Percentiles rank a stretch among this genome's conserved stretches.
phyloP scores from a whole-genome alignment of 2,797 vertebrate genomes.

The Characodon lateralis region DNA sequence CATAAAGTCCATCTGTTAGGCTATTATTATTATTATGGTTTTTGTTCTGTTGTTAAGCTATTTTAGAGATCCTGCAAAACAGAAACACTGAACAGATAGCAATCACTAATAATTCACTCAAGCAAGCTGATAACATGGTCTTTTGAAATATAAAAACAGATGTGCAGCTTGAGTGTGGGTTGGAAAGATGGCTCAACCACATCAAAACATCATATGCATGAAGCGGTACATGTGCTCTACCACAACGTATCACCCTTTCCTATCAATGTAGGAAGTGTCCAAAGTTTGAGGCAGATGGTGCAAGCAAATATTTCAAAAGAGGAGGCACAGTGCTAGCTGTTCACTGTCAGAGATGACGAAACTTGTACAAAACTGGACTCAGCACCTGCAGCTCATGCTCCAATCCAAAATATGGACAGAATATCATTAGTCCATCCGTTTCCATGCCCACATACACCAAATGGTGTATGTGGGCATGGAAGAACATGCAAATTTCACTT shows the following conservation, averaged over 20 bases:
- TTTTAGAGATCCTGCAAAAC: background rate
- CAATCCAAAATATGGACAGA: no score
- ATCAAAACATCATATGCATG: background rate
- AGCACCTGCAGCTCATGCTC: background rate
- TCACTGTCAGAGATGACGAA: background rate
- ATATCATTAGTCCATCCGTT: no score
- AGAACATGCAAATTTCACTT: background rate
- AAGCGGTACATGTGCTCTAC: background rate
- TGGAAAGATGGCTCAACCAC: background rate
- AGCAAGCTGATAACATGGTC: background rate
- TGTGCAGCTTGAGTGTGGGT: background rate
- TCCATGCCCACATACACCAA: no score
- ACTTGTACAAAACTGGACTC: background rate
- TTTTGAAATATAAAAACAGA: background rate
- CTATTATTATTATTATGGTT: background rate
- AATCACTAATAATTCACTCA: background rate
- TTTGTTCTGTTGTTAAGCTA: background rate
- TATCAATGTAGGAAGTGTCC: background rate
- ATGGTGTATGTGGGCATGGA: background rate
- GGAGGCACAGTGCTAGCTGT: background rate
- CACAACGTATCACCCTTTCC: background rate
- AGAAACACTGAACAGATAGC: background rate
- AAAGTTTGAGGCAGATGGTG: slow-evolving; percentile 1
- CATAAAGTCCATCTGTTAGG: background rate
- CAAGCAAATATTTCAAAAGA: background rate